Conservation (phyloP, 2,888 invertebrate species). For the Laothoe populi region DNA sequence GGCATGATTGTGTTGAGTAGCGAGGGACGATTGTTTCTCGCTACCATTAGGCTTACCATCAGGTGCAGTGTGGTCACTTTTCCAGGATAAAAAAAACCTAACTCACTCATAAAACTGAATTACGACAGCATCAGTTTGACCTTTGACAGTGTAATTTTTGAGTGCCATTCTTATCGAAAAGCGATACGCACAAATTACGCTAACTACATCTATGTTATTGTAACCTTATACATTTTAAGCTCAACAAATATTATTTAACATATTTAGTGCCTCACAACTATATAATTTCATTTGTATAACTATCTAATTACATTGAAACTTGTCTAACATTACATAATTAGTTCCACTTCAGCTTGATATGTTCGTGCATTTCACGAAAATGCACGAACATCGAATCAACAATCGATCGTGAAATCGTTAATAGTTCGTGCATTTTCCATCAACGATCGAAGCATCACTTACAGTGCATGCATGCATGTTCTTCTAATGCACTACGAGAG, state of each 20-base stretch:
- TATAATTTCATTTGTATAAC: conserved; percentile 19
- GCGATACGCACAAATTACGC: neutral
- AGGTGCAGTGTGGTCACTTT: too few species aligned
- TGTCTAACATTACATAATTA: neutral
- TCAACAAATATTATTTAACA: conserved; percentile 33
- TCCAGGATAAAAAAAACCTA: too few species aligned
- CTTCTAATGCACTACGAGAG: neutral
- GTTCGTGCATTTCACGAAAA: neutral
- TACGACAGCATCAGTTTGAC: neutral
- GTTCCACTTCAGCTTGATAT: neutral
- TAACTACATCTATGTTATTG: conserved; percentile 12
- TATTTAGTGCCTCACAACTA: conserved; percentile 49
- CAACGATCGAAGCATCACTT: too few species aligned
- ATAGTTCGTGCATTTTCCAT: too few species aligned
- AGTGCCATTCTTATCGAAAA: neutral
- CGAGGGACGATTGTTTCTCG: too few species aligned
- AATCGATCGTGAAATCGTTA: too few species aligned
- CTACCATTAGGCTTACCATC: too few species aligned
- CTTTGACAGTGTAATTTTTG: too few species aligned
- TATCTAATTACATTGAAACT: conserved; percentile 11
- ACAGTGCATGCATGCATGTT: too few species aligned
- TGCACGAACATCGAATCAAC: too few species aligned
- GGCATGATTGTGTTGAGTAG: too few species aligned
- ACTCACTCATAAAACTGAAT: neutral
- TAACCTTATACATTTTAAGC: conserved; percentile 27